phyloP scores from a whole-genome alignment of 1,140 invertebrate species.

The Drosophila trapezifrons region DNA sequence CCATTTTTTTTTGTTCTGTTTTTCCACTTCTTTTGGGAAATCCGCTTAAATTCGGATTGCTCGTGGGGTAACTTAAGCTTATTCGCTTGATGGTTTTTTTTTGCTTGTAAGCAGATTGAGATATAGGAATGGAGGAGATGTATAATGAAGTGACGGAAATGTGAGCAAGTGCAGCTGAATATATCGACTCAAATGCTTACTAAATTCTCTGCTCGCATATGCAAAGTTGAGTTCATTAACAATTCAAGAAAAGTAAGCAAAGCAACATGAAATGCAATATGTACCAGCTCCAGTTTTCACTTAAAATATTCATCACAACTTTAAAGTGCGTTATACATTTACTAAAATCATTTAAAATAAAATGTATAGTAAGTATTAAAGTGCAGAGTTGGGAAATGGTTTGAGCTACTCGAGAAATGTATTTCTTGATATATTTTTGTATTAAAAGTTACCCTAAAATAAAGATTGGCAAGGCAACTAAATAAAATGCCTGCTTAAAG shows the following conservation, averaged over 20 bases:
- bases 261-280: constrained; percentile 10
- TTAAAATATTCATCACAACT: constrained; percentile 1
- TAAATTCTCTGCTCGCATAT: background rate
- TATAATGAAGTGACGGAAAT: background rate
- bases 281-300: background rate
- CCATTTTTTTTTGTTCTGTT: background rate
- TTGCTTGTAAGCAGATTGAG: constrained; percentile 1
- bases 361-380: background rate
- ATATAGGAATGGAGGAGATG: background rate
- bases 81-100: constrained; percentile 5
- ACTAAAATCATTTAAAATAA: background rate
- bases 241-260: constrained; percentile 13
- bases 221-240: constrained; percentile 11
- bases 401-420: too few relatives aligned
- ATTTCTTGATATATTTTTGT: too few relatives aligned
- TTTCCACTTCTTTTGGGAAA: constrained; percentile 6
- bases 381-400: background rate
- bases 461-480: background rate
- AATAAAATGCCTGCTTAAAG: background rate
- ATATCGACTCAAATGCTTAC: constrained; percentile 1
- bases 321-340: background rate
- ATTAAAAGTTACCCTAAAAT: background rate
- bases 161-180: constrained; percentile 5
- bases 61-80: constrained; percentile 7
- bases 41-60: constrained; percentile 15